Percentiles rank a stretch among this genome's conserved stretches.
Evolutionary conservation across 1,140 invertebrate genomes (phyloP).

Genomic region (Acromyrmex echinatior): DNA sequence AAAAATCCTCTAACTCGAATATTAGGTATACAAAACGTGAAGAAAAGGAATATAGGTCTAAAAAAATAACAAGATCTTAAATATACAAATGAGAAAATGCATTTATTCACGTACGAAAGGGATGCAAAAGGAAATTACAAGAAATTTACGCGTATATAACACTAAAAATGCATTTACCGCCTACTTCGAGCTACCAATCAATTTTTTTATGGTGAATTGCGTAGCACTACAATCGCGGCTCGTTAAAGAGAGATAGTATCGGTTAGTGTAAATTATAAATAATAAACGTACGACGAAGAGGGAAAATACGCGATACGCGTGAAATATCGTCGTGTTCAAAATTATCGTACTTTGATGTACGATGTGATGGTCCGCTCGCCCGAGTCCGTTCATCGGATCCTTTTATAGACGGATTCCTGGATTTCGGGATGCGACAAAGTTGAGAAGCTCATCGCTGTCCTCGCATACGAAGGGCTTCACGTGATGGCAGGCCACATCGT

Average conservation of each 20-base stretch:
- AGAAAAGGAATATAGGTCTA: background rate
- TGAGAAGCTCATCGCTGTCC: slow-evolving; percentile 96
- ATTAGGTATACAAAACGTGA: background rate
- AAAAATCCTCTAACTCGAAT: background rate
- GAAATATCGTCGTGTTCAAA: slow-evolving; percentile 25
- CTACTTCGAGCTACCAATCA: slow-evolving; percentile 49
- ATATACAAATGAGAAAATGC: slow-evolving; percentile 55
- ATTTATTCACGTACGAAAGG: slow-evolving; percentile 54
- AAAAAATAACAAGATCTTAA: background rate
- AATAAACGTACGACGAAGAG: slow-evolving; percentile 40
- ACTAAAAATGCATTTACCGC: slow-evolving; percentile 56
- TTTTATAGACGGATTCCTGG: slow-evolving; percentile 93
- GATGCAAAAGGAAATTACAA: slow-evolving; percentile 40
- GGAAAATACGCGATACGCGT: slow-evolving; percentile 20
- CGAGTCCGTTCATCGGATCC: background rate
- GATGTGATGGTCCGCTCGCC: slow-evolving; percentile 33
- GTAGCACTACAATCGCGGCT: slow-evolving; percentile 44
- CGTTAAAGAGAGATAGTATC: slow-evolving; percentile 25
- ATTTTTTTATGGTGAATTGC: slow-evolving; percentile 37
- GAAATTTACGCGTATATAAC: slow-evolving; percentile 38
- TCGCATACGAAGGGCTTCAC: slow-evolving; percentile 97
- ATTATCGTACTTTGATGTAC: slow-evolving; percentile 23
- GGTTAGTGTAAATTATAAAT: slow-evolving; percentile 62
- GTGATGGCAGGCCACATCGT: slow-evolving; percentile 96
- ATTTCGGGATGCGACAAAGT: slow-evolving; percentile 95